A percentile compares a stretch with the other conserved stretches of the same genome.
Evolutionary conservation across 2,797 vertebrate genomes (phyloP).

Genomic region (Hippopotamyrus pictus): DNA sequence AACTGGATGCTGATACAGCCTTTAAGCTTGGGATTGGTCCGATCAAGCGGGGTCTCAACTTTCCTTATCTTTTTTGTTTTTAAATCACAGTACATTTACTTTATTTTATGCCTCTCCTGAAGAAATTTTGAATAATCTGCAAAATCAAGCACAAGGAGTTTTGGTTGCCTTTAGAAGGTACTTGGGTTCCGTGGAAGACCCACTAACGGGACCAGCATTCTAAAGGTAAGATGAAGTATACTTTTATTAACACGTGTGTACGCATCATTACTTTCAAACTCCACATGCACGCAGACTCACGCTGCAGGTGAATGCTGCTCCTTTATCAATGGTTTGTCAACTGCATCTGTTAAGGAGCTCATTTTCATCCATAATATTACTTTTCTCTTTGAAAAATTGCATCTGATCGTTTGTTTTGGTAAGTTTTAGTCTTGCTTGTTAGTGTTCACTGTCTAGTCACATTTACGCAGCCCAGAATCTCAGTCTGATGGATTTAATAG

Average conservation of each 20-base stretch:
- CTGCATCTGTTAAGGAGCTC: not conserved
- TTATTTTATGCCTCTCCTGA: constrained; percentile 9
- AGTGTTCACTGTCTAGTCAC: not conserved
- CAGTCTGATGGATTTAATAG: not conserved
- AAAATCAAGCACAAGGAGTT: constrained; percentile 33
- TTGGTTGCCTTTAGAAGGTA: constrained; percentile 24
- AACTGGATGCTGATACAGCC: constrained; percentile 70
- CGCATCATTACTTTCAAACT: not conserved
- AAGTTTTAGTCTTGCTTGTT: not conserved
- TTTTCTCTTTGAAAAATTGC: not conserved
- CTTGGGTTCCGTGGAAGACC: constrained; percentile 41
- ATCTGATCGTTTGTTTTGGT: not conserved
- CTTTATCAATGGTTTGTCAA: not conserved
- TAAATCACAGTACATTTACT: not conserved
- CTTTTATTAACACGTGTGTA: not conserved
- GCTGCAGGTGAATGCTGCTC: not conserved
- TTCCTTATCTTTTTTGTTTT: constrained; percentile 27
- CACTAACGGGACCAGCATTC: constrained; percentile 33
- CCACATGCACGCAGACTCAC: not conserved
- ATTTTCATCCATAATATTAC: not conserved
- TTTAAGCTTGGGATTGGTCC: constrained; percentile 58
- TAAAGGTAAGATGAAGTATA: constrained; percentile 40
- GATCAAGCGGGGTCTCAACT: constrained; percentile 45
- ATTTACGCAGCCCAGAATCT: not conserved
- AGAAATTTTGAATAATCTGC: constrained; percentile 38